These are phyloP conservation scores for Rhizomys pruinosus DNA, from an alignment of 2,113 vertebrate species.

Conservation along the genomic window DNA sequence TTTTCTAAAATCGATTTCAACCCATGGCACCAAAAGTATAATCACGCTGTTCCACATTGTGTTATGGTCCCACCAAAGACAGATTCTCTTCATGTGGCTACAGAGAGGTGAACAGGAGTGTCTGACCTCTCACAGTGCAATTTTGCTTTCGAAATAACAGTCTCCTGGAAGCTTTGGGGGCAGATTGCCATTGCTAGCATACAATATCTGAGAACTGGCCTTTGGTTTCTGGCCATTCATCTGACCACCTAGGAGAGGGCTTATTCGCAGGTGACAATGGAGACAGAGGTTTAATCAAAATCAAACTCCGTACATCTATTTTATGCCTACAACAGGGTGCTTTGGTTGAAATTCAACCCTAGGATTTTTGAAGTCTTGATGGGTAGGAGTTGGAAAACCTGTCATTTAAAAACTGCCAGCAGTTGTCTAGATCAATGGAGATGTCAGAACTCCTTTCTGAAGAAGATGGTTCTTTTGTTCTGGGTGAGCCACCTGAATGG, in stretches of 20 bases:
- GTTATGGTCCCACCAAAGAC: slow-evolving; percentile 59
- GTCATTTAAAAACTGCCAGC: slow-evolving; percentile 42
- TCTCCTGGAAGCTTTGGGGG: slow-evolving; percentile 10
- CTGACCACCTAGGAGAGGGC: slow-evolving; percentile 27
- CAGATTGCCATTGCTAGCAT: slow-evolving; percentile 55
- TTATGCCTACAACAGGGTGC: slow-evolving; percentile 49
- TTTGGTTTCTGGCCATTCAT: slow-evolving; percentile 63
- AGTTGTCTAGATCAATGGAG: slow-evolving; percentile 46
- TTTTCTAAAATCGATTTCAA: slow-evolving; percentile 67
- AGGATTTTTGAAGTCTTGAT: slow-evolving; percentile 58
- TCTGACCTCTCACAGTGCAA: slow-evolving; percentile 54
- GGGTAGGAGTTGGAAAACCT: slow-evolving; percentile 50
- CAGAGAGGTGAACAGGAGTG: slow-evolving; percentile 54
- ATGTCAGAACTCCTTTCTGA: slow-evolving; percentile 11
- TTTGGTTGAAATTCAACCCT: slow-evolving; percentile 61
- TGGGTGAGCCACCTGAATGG: slow-evolving; percentile 4
- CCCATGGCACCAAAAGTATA: slow-evolving; percentile 44
- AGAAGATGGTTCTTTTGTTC: slow-evolving; percentile 53
- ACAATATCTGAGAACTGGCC: slow-evolving; percentile 49
- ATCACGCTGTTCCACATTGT: slow-evolving; percentile 40
- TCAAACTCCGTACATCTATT: slow-evolving; percentile 58
- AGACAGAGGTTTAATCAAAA: slow-evolving; percentile 67
- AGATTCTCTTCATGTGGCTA: slow-evolving; percentile 57
- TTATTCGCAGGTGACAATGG: slow-evolving; percentile 56
- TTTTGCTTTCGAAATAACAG: slow-evolving; percentile 69